These are phyloP conservation scores for Paradoxurus hermaphroditus DNA, from an alignment of 2,113 vertebrate species.

Conservation along the genomic window DNA sequence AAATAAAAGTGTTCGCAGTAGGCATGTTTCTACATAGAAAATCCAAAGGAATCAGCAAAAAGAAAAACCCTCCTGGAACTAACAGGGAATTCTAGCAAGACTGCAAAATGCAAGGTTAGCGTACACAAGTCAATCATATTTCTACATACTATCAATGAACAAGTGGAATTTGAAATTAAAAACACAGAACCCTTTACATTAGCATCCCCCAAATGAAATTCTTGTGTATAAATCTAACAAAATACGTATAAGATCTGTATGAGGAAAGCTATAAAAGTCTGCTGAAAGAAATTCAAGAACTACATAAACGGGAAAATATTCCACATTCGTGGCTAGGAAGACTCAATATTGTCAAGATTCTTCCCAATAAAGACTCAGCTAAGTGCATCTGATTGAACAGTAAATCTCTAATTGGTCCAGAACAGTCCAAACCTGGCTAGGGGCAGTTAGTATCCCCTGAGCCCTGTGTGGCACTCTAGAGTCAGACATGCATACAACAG, in stretches of 20 bases:
- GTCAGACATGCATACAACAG: neutral
- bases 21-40: neutral
- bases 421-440: neutral
- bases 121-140: neutral
- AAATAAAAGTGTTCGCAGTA: neutral
- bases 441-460: neutral
- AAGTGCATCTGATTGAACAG: neutral
- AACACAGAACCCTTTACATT: neutral
- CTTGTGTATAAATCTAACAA: neutral
- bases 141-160: neutral
- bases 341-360: neutral
- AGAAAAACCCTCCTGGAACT: neutral
- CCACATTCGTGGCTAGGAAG: neutral
- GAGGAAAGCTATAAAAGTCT: neutral
- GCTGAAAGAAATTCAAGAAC: neutral
- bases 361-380: neutral
- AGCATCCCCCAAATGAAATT: neutral
- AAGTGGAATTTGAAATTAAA: neutral
- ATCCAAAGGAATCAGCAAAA: neutral
- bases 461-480: neutral
- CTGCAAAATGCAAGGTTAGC: neutral
- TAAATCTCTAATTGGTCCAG: neutral
- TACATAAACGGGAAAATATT: neutral
- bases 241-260: neutral
- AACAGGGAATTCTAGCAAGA: neutral